Percentiles rank a stretch among this genome's conserved stretches.
Evolutionary conservation across 2,888 invertebrate species (phyloP).

Genomic region (Phorcus lineatus): DNA sequence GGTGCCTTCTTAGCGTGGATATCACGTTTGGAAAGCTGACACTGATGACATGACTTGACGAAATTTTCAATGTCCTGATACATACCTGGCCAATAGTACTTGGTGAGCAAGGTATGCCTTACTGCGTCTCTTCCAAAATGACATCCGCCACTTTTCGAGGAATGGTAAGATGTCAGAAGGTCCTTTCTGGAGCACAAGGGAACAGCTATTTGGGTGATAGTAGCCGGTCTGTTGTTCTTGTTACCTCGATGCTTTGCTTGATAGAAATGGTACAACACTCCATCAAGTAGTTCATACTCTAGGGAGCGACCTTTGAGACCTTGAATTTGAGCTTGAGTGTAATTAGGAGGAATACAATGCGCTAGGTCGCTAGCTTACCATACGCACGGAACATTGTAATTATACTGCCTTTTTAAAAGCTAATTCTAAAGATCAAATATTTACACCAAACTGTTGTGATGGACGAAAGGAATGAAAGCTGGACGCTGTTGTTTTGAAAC

Average conservation of each 20-base stretch:
- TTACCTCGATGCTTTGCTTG: neutral
- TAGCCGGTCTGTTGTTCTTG: neutral
- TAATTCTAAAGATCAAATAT: no score
- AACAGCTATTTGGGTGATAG: neutral
- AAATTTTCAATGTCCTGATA: conserved; percentile 31
- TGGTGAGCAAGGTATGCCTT: conserved; percentile 23
- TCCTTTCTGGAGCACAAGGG: no score
- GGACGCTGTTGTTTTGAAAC: no score
- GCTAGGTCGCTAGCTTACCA: no score
- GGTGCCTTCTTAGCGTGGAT: conserved; percentile 31
- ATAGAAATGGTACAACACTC: conserved; percentile 5
- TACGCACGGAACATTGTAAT: no score
- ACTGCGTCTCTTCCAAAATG: conserved; percentile 23
- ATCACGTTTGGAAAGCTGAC: conserved; percentile 32
- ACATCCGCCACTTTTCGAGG: conserved; percentile 28
- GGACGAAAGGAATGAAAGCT: no score
- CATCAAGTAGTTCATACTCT: neutral
- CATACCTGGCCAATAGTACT: conserved; percentile 35
- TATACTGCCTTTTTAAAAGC: no score
- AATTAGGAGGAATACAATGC: neutral
- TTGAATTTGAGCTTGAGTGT: neutral
- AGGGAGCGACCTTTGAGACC: neutral
- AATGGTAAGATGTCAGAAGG: neutral
- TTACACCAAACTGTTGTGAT: no score
- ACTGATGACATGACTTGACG: conserved; percentile 31